These are phyloP conservation scores for Eulemur macaco DNA, from an alignment of 2,113 vertebrate genomes.

Conservation along the genomic window DNA sequence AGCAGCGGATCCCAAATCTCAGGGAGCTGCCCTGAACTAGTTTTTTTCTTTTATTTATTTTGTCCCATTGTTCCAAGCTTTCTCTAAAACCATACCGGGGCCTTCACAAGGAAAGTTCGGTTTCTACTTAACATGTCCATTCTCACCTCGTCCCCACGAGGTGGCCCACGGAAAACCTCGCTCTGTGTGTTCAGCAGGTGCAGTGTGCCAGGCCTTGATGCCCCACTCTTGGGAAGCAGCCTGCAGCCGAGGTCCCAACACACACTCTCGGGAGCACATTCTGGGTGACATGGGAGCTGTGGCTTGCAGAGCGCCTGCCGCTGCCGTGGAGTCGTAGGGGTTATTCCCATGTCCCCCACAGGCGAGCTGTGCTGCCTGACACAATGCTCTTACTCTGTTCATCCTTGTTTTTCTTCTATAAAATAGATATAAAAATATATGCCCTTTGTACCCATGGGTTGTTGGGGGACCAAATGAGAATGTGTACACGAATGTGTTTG, in stretches of 20 bases:
- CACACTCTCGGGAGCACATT: rapidly evolving
- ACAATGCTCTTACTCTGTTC: not conserved
- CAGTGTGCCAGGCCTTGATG: not conserved
- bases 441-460: not conserved
- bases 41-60: not conserved
- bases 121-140: not conserved
- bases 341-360: not conserved
- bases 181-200: not conserved
- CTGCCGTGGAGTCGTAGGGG: not conserved
- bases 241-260: not conserved
- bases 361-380: not conserved
- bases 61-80: not conserved
- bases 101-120: not conserved
- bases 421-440: not conserved
- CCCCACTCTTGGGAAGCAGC: not conserved
- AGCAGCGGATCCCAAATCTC: not conserved
- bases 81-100: not conserved
- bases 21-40: not conserved
- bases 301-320: rapidly evolving
- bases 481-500: not conserved
- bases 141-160: not conserved
- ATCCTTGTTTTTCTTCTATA: not conserved
- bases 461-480: not conserved
- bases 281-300: rapidly evolving
- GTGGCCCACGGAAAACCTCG: not conserved